These are phyloP conservation scores for Bucorvus abyssinicus DNA, from an alignment of 2,797 vertebrate species.

Conservation along the genomic window DNA sequence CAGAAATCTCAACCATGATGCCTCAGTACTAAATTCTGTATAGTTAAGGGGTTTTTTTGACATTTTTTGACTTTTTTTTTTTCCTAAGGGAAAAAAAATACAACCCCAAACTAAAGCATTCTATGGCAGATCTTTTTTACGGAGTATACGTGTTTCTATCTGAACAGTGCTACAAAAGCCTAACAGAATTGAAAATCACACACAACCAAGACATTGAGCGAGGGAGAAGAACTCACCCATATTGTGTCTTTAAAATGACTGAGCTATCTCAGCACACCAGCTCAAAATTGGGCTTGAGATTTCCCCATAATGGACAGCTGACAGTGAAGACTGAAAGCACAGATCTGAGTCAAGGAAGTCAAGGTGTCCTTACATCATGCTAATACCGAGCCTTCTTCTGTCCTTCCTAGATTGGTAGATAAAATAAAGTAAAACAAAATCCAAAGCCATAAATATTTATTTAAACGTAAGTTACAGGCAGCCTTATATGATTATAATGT, in stretches of 20 bases:
- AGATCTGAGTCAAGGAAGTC: neutral
- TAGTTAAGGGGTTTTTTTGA: neutral
- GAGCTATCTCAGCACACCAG: neutral
- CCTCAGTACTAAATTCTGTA: neutral
- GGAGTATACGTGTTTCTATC: neutral
- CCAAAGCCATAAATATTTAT: neutral
- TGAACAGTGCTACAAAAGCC: neutral
- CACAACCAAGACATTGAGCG: neutral
- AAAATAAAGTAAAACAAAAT: neutral
- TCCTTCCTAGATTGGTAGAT: neutral
- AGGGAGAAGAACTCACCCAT: neutral
- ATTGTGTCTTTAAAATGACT: neutral
- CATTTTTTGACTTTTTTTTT: rapidly evolving
- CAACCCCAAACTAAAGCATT: neutral
- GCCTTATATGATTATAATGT: neutral
- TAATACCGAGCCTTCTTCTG: neutral
- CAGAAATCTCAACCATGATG: neutral
- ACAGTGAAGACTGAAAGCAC: neutral
- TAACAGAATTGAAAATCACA: neutral
- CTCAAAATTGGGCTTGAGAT: neutral
- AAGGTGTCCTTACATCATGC: neutral
- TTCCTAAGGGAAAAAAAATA: no score
- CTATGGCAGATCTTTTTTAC: neutral
- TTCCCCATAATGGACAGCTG: neutral
- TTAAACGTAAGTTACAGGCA: neutral